phyloP scores from a whole-genome alignment of 2,113 vertebrate genomes.

The Emydura subglobosa region DNA sequence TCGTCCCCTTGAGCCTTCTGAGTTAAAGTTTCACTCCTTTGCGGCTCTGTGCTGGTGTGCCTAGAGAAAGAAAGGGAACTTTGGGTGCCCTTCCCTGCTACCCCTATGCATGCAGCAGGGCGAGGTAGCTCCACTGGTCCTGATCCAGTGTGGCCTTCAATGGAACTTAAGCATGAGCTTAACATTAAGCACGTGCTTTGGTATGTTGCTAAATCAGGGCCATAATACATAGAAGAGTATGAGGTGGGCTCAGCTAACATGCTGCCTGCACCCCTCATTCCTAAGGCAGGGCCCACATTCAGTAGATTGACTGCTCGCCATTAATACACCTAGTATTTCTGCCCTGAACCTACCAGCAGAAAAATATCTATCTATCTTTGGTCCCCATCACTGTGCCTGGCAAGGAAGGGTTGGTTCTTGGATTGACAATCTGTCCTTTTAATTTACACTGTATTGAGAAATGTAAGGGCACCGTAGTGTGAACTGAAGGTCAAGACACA shows the following conservation, averaged over 20 bases:
- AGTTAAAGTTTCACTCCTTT: background rate
- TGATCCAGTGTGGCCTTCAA: fast-evolving
- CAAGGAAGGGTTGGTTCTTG: background rate
- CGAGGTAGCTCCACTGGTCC: background rate
- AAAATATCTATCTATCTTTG: background rate
- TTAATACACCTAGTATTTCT: background rate
- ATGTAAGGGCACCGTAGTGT: background rate
- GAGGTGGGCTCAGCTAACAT: background rate
- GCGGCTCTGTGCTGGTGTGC: fast-evolving
- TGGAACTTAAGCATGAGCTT: background rate
- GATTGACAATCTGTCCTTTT: background rate
- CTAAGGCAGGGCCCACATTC: background rate
- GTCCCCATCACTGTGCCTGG: background rate
- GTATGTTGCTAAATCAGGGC: background rate
- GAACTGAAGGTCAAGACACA: background rate
- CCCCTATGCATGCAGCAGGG: fast-evolving
- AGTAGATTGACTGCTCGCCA: background rate
- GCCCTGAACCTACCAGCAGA: background rate
- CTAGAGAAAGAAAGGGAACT: background rate
- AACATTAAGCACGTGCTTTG: background rate
- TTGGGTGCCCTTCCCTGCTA: background rate
- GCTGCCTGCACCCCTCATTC: background rate
- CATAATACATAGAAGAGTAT: fast-evolving
- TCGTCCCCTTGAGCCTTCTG: conserved; percentile 9
- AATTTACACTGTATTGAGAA: background rate